phyloP scores from a whole-genome alignment of 2,888 invertebrate genomes.

The Carpatolechia fugitivella region DNA sequence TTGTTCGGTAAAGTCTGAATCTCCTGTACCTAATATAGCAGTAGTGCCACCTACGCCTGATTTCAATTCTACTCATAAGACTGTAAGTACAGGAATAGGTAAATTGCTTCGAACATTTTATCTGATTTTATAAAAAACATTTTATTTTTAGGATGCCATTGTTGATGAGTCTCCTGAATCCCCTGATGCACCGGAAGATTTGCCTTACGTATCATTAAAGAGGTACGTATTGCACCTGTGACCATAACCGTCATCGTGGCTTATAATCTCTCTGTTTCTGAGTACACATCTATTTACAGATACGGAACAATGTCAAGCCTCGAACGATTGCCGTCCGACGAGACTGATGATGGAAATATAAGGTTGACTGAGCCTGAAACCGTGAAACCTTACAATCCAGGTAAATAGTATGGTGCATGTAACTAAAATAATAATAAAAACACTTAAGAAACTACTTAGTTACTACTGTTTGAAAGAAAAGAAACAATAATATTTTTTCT shows the following conservation, averaged over 20 bases:
- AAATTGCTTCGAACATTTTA: background rate
- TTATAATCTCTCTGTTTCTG: background rate
- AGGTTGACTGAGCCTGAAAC: constrained; percentile 66
- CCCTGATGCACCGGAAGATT: constrained; percentile 84
- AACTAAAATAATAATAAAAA: too few relatives aligned
- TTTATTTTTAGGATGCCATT: constrained; percentile 65
- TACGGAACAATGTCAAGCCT: constrained; percentile 87
- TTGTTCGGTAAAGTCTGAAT: constrained; percentile 60
- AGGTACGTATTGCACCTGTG: constrained; percentile 52
- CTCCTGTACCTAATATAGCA: constrained; percentile 83
- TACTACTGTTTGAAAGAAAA: too few relatives aligned
- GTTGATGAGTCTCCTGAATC: constrained; percentile 85
- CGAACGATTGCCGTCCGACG: constrained; percentile 83
- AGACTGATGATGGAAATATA: constrained; percentile 78
- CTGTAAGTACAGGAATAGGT: constrained; percentile 49
- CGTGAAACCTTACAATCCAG: constrained; percentile 49
- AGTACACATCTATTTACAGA: constrained; percentile 39
- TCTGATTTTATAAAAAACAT: background rate
- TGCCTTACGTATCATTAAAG: constrained; percentile 85
- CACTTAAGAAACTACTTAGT: too few relatives aligned
- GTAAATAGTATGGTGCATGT: constrained; percentile 34
- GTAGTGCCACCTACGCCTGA: constrained; percentile 88
- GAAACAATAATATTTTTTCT: background rate
- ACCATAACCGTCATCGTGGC: background rate
- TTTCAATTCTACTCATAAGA: constrained; percentile 63